Base-by-base conservation (phyloP, 2,113 vertebrate species). In the Circaetus gallicus region DNA sequence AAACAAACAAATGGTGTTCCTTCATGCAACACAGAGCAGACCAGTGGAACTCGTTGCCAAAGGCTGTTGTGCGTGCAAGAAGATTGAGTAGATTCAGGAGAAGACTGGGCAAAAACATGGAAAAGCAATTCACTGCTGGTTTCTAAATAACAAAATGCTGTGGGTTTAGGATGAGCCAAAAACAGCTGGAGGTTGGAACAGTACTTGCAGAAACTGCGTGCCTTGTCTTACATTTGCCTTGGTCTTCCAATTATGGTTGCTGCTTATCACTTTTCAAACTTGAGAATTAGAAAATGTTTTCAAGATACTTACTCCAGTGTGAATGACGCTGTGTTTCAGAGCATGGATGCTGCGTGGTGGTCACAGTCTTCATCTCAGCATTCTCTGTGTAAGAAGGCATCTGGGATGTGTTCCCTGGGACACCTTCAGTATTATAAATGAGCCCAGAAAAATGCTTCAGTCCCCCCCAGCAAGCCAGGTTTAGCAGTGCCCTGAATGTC, bases 151-250 rank as follows among this genome's bases (percentile, higher is more conserved):
- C 47, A 25, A 50, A 82, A 26, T 2, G 15, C 20, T 70, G 24
- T 9, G 32, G 9, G 15, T 40, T 88, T 43, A 28, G 66, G 70
- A 79, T 53, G 56, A 82, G 47, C 28, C 42, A 62, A 52, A 43
- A 84, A 0, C 12, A 66, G 45, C 36, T 22, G 9, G 40, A 74
- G n/a, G 22, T 9, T 10, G 71, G 63, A 62, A 19, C 25, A 22
- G 40, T 26, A 6, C 62, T 17, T 38, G 65, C 40, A 61, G 78
- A 45, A 70, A 28, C 49, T 11, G 8, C 0, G 0, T 36, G 29
- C 34, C 31, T 34, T 15, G 22, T 69, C 11, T 55, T 47, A 34
- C 2, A 0, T 40, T 61, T 81, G 45, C 42, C 38, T 50, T 31
- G 3, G 2, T 38, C 29, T 47, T 36, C 13, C 12, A 28, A 1